Evolutionary conservation across 2,888 invertebrate genomes (phyloP), one percentile per base, ranked within the genome.

Genomic region (Lysandra bellargus): DNA sequence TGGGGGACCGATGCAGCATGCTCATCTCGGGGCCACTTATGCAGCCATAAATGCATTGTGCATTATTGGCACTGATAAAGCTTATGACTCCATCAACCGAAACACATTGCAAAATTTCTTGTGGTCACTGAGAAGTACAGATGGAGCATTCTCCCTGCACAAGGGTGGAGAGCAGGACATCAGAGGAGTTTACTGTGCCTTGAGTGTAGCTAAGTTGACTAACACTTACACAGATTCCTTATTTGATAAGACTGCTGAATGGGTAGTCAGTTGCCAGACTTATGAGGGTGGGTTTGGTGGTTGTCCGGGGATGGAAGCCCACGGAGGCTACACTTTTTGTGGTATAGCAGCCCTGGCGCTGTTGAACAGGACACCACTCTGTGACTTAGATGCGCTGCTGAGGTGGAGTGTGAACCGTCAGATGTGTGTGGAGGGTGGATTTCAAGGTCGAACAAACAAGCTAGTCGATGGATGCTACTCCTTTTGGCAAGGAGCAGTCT

Each of bases 311-410:
- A 96, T 98, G 96, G 99, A 99, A 92, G 99, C 99, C 6, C 99
- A 99, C 93, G 99, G 99, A 2, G 99, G 99, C n/a, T 99, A 99
- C 91, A 97, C 99, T 1, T 99, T 98, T 92, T 99, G 99, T 95
- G 99, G 98, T 0, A 95, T 99, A 82, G 99, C 99, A 79, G 96
- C 98, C 1, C 95, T 99, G 74, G 96, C 97, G 3, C 92, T 99
- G 81, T 94, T 99, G 23, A 96, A 97, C 83, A 96, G 96, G 86
- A 96, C 97, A 64, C 94, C 96, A 83, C 91, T 97, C 49, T 97
- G 97, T 92, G 96, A 98, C 91, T 90, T 97, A 79, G 96, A 97
- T 87, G 95, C 97, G 6, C 92, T 99, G 80, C 90, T 98, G 87
- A 95, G 98, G 84, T 99, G 99, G 99, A 95, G 97, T 81, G 96